phyloP scores from a whole-genome alignment of 2,888 invertebrate genomes.

The Acanthosepion lycidas region DNA sequence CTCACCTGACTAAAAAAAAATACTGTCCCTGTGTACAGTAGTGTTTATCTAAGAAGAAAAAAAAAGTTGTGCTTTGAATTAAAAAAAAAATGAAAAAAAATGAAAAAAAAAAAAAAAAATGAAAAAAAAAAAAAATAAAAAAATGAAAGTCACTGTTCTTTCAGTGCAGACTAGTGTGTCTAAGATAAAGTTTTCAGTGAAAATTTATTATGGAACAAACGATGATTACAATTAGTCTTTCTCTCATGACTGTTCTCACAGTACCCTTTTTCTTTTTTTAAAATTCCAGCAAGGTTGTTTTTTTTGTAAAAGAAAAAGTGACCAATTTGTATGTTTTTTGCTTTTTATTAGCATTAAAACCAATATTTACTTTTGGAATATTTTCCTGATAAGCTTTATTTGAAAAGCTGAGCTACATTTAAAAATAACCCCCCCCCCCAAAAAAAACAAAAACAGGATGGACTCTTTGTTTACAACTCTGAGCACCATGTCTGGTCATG shows the following conservation, averaged over 20 bases:
- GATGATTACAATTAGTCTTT: background rate
- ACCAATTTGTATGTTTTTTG: background rate
- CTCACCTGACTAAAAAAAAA: background rate
- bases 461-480: background rate
- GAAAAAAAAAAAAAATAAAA: no score
- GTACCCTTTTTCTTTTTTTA: no score
- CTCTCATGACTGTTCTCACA: background rate
- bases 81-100: background rate
- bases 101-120: no score
- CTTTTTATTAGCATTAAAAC: background rate
- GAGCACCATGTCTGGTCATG: background rate
- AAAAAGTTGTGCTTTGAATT: background rate
- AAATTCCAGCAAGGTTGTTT: background rate
- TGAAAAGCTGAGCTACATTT: background rate
- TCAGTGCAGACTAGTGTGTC: background rate
- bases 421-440: no score
- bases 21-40: background rate
- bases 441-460: background rate
- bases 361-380: background rate
- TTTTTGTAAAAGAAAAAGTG: background rate
- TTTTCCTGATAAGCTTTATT: background rate
- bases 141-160: background rate
- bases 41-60: background rate
- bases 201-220: background rate
- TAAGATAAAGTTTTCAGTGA: slow-evolving; percentile 15